Percentiles rank a stretch among this genome's conserved stretches.
phyloP scores from a whole-genome alignment of 2,797 vertebrate genomes.

The Caiman crocodilus region DNA sequence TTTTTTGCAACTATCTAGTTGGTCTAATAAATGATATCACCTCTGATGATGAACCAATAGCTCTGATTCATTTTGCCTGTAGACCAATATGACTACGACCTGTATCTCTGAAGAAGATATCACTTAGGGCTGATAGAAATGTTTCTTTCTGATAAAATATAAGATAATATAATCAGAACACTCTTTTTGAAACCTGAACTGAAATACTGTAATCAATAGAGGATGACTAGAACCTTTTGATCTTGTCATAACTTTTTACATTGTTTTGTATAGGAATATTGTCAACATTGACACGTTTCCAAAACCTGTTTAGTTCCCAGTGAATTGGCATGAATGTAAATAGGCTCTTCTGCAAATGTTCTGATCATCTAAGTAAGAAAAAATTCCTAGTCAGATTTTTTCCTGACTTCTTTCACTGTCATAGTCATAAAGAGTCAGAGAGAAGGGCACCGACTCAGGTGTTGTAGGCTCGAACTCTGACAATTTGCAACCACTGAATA shows the following conservation, averaged over 20 bases:
- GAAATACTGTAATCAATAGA: background rate
- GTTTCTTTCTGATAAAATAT: too few species aligned
- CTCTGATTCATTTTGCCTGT: too few species aligned
- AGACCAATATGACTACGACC: too few species aligned
- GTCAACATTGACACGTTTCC: background rate
- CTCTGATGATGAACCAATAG: too few species aligned
- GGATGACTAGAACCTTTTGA: background rate
- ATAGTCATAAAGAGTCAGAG: background rate
- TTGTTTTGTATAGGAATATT: too few species aligned
- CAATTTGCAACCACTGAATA: background rate
- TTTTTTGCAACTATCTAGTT: too few species aligned
- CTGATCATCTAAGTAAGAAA: too few species aligned
- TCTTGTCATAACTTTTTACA: background rate
- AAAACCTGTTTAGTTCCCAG: background rate
- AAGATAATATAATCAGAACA: too few species aligned
- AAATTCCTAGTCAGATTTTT: background rate
- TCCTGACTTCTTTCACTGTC: background rate
- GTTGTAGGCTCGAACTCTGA: background rate
- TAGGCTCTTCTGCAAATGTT: too few species aligned
- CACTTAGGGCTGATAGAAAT: too few species aligned
- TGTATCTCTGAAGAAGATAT: too few species aligned
- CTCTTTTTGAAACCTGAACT: background rate
- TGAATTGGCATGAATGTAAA: background rate
- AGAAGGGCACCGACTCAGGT: background rate
- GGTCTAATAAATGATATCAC: too few species aligned